Conservation (phyloP, 2,888 invertebrate species). For the Neria commutata region DNA sequence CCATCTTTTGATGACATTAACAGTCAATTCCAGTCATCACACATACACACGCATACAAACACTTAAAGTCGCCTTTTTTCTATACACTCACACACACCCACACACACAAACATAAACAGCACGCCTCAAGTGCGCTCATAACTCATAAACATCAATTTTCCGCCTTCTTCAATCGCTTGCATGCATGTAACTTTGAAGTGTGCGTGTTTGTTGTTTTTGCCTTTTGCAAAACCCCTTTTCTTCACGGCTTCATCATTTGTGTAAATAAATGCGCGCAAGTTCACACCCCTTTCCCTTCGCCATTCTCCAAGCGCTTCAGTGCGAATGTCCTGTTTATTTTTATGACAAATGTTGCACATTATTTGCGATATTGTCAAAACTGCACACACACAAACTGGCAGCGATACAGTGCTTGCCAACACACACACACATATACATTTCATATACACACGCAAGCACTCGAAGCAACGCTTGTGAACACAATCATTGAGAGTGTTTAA, state of each 20-base stretch:
- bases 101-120: too few species aligned
- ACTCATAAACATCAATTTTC: not conserved
- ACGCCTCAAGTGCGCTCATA: too few species aligned
- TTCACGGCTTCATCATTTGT: too few species aligned
- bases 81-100: too few species aligned
- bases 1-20: too few species aligned
- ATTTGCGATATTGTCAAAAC: constrained; percentile 9
- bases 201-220: not conserved
- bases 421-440: constrained; percentile 1
- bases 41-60: too few species aligned
- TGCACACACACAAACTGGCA: not conserved
- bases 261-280: too few species aligned
- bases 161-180: not conserved
- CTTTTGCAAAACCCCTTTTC: not conserved
- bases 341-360: constrained; percentile 42
- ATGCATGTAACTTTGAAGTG: not conserved
- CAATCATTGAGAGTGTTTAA: constrained; percentile 32
- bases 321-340: constrained; percentile 41
- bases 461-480: constrained; percentile 15
- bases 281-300: not conserved
- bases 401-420: not conserved
- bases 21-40: too few species aligned
- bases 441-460: not conserved
- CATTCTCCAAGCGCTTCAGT: not conserved
- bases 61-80: too few species aligned